Evolutionary conservation across 2,888 invertebrate genomes (phyloP).

Genomic region (Cataglyphis altisquamis): DNA sequence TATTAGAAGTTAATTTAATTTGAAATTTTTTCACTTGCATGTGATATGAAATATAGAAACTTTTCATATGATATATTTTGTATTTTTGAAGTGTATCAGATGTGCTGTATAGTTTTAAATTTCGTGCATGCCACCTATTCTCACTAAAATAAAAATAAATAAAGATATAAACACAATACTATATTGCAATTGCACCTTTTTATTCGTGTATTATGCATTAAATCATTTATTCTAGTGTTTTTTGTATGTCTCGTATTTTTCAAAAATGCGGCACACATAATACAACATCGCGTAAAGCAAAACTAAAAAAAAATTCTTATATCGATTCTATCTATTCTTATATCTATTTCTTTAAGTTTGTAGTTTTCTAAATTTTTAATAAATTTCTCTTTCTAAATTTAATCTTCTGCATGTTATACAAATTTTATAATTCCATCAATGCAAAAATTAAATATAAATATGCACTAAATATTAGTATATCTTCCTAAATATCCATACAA

Average conservation of each 20-base stretch:
- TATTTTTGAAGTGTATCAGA: constrained; percentile 21
- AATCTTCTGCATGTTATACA: not conserved
- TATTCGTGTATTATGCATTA: not conserved
- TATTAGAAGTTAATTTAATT: not conserved
- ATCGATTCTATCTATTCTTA: not conserved
- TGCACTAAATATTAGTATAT: constrained; percentile 30
- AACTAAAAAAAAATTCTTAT: constrained; percentile 15
- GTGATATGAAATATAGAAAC: not conserved
- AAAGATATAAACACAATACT: constrained; percentile 2
- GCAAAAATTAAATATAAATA: constrained; percentile 31
- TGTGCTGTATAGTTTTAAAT: constrained; percentile 18
- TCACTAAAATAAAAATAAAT: constrained; percentile 42
- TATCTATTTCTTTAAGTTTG: constrained; percentile 19
- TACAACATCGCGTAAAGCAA: constrained; percentile 9
- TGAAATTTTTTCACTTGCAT: not conserved
- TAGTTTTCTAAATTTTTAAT: not conserved
- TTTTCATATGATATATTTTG: not conserved
- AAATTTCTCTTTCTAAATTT: not conserved
- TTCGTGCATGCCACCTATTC: constrained; percentile 35
- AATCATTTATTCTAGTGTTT: not conserved
- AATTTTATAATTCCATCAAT: constrained; percentile 29
- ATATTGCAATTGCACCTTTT: constrained; percentile 13
- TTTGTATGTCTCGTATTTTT: not conserved
- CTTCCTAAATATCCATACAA: constrained; percentile 21
- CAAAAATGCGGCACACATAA: constrained; percentile 29